These are phyloP conservation scores for Abscondita cerata DNA, from an alignment of 2,888 invertebrate genomes.

Conservation along the genomic window DNA sequence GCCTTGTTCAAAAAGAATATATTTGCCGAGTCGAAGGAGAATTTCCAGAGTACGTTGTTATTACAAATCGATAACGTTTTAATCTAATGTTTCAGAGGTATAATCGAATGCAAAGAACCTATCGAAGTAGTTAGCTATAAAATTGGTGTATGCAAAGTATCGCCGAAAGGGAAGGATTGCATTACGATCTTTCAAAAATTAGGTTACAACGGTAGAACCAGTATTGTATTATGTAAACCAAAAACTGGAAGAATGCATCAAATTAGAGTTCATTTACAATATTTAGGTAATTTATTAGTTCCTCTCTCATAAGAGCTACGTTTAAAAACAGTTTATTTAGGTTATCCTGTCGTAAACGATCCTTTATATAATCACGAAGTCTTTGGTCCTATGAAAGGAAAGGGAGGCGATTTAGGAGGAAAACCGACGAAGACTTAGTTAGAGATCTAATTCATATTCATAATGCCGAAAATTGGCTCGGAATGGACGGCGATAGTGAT, in stretches of 20 bases:
- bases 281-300: conserved; percentile 72
- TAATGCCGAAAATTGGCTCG: conserved; percentile 94
- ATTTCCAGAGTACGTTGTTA: conserved; percentile 82
- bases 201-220: conserved; percentile 87
- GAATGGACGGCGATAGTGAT: conserved; percentile 88
- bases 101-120: conserved; percentile 86
- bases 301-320: conserved; percentile 32
- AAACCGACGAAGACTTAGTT: conserved; percentile 88
- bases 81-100: conserved; percentile 64
- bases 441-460: conserved; percentile 89
- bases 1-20: conserved; percentile 94
- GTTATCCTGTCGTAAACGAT: conserved; percentile 97
- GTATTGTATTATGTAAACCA: conserved; percentile 93
- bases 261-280: conserved; percentile 97
- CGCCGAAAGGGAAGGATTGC: conserved; percentile 91
- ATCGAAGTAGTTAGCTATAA: conserved; percentile 95
- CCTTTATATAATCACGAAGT: conserved; percentile 95
- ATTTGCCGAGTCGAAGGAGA: conserved; percentile 93
- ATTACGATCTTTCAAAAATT: conserved; percentile 90
- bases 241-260: conserved; percentile 99
- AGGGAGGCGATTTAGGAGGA: conserved; percentile 85
- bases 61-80: conserved; percentile 1
- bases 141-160: conserved; percentile 95
- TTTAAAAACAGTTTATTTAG: conserved; percentile 58
- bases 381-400: conserved; percentile 93